These are phyloP conservation scores for Limenitis camilla DNA, from an alignment of 2,888 invertebrate species.

Conservation along the genomic window DNA sequence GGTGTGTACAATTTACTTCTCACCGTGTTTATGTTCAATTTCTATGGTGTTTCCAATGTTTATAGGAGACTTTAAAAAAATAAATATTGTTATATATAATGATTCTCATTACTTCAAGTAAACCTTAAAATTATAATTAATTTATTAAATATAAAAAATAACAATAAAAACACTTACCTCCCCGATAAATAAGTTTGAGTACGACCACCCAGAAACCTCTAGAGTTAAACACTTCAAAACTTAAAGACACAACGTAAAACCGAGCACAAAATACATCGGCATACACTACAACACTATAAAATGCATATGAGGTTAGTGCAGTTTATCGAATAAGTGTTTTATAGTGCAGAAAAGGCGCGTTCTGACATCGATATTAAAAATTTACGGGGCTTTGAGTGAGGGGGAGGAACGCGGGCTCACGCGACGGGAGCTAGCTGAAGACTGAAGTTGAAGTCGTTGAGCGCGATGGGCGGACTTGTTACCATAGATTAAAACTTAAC, in stretches of 20 bases:
- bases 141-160: neutral
- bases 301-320: neutral
- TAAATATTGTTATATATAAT: no score
- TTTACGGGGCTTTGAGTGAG: constrained; percentile 39
- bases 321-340: constrained; percentile 18
- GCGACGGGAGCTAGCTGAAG: constrained; percentile 16
- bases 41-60: no score
- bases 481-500: constrained; percentile 25
- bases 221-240: constrained; percentile 58
- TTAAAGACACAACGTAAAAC: constrained; percentile 37
- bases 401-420: constrained; percentile 26
- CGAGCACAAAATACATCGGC: constrained; percentile 27
- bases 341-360: constrained; percentile 28
- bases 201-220: constrained; percentile 45
- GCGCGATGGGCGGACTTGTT: constrained; percentile 23
- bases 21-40: no score
- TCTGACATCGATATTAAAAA: constrained; percentile 54
- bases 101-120: no score
- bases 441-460: constrained; percentile 25
- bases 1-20: no score
- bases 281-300: constrained; percentile 28
- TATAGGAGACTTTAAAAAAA: no score
- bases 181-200: constrained; percentile 42
- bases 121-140: neutral
- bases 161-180: constrained; percentile 12